These are phyloP conservation scores for Parnassius mnemosyne DNA, from an alignment of 2,888 invertebrate species.

Conservation along the genomic window DNA sequence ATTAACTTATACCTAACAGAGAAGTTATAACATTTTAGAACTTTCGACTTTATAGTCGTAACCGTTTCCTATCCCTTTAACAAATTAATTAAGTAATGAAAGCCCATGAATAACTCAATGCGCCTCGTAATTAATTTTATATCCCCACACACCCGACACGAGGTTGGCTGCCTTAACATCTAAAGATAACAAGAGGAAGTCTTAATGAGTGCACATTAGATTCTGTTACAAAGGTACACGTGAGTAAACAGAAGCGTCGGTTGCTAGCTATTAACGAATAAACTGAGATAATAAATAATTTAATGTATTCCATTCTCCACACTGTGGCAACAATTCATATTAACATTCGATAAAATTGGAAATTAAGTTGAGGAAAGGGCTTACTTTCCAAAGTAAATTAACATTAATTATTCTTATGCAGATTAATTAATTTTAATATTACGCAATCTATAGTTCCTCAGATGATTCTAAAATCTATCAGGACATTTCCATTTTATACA, in stretches of 20 bases:
- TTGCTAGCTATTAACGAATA: constrained; percentile 37
- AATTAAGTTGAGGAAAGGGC: constrained; percentile 10
- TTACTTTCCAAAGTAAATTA: constrained; percentile 13
- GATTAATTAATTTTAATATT: neutral
- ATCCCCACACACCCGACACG: constrained; percentile 9
- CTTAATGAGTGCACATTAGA: constrained; percentile 27
- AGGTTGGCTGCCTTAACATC: neutral
- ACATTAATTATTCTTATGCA: constrained; percentile 11
- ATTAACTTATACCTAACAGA: neutral
- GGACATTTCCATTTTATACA: too few relatives aligned
- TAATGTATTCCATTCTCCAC: constrained; percentile 21
- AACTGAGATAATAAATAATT: neutral
- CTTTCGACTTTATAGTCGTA: constrained; percentile 10
- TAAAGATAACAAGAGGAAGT: constrained; percentile 25
- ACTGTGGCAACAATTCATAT: constrained; percentile 6
- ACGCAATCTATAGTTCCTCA: neutral
- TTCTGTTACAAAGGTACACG: constrained; percentile 33
- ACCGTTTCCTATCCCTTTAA: constrained; percentile 7
- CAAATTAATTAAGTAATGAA: constrained; percentile 23
- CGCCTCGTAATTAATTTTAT: constrained; percentile 22
- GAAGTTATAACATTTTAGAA: neutral
- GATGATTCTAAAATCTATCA: neutral
- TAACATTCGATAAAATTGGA: neutral
- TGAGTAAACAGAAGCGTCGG: constrained; percentile 50
- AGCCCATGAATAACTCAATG: constrained; percentile 17